Evolutionary conservation across 2,888 invertebrate species (phyloP).

Genomic region (Congeria kusceri): DNA sequence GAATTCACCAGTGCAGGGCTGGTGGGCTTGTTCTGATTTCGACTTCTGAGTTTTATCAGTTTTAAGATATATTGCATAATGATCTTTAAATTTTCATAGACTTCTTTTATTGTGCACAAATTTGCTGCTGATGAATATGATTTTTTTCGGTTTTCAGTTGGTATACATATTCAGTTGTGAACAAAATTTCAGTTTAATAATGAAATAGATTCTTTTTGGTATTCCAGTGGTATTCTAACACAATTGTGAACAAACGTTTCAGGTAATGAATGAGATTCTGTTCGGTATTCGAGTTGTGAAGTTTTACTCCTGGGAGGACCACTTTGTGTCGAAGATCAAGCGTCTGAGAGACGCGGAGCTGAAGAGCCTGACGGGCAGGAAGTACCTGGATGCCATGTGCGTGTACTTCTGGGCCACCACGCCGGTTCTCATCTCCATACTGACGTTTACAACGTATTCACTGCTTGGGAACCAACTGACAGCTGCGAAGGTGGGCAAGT

Average conservation of each 20-base stretch:
- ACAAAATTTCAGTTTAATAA: neutral
- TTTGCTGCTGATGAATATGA: too few relatives aligned
- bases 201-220: neutral
- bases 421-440: conserved; percentile 90
- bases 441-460: conserved; percentile 86
- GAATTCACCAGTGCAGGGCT: too few relatives aligned
- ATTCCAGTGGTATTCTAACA: neutral
- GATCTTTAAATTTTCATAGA: too few relatives aligned
- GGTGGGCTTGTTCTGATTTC: too few relatives aligned
- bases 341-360: conserved; percentile 88
- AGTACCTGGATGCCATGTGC: conserved; percentile 98
- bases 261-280: conserved; percentile 93
- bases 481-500: conserved; percentile 90
- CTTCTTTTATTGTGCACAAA: too few relatives aligned
- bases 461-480: conserved; percentile 90
- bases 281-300: conserved; percentile 96
- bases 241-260: conserved; percentile 4
- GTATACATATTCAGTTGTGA: too few relatives aligned
- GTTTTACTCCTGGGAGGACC: conserved; percentile 96
- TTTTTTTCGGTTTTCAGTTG: too few relatives aligned
- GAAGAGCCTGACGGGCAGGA: conserved; percentile 92
- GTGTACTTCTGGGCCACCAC: conserved; percentile 99
- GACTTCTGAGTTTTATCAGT: too few relatives aligned
- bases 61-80: too few relatives aligned
- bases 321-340: conserved; percentile 90